A percentile compares a stretch with the other conserved stretches of the same genome.
These are phyloP conservation scores for Metalampra italica DNA, from an alignment of 2,888 invertebrate genomes.

Conservation along the genomic window DNA sequence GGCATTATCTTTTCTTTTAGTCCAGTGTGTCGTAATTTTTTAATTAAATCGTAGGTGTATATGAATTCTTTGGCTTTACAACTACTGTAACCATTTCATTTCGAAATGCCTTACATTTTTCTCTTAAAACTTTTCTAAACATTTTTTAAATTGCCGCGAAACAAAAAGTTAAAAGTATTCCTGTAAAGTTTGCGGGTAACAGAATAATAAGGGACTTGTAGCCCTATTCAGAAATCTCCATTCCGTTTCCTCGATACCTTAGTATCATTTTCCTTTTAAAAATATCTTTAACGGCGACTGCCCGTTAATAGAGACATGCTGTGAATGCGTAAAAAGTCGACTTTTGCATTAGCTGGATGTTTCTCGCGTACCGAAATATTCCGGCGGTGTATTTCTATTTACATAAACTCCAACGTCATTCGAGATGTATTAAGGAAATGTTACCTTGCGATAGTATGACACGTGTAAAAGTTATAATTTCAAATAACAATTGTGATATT, in stretches of 20 bases:
- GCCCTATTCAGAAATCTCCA: conserved; percentile 27
- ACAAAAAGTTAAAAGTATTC: not conserved
- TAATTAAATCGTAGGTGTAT: too few relatives aligned
- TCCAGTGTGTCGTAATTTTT: too few relatives aligned
- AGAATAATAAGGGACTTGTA: conserved; percentile 7
- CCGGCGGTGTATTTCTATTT: conserved; percentile 62
- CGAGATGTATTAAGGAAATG: conserved; percentile 66
- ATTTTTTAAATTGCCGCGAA: not conserved
- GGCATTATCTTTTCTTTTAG: too few relatives aligned
- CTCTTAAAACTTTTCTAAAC: not conserved
- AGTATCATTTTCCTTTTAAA: conserved; percentile 21
- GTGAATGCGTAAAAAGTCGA: conserved; percentile 42
- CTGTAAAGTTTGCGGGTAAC: not conserved
- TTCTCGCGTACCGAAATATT: conserved; percentile 57
- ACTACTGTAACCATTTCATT: not conserved
- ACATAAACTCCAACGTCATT: conserved; percentile 68
- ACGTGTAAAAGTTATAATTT: too few relatives aligned
- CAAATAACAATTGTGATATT: too few relatives aligned
- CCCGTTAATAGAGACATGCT: conserved; percentile 48
- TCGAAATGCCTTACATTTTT: not conserved
- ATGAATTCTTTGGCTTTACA: too few relatives aligned
- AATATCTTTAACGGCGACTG: conserved; percentile 28
- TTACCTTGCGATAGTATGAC: conserved; percentile 51
- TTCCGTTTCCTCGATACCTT: conserved; percentile 19
- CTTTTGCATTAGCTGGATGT: conserved; percentile 37